Evolutionary conservation across 1,140 invertebrate species (phyloP).

Genomic region (Drosophila sucinea): DNA sequence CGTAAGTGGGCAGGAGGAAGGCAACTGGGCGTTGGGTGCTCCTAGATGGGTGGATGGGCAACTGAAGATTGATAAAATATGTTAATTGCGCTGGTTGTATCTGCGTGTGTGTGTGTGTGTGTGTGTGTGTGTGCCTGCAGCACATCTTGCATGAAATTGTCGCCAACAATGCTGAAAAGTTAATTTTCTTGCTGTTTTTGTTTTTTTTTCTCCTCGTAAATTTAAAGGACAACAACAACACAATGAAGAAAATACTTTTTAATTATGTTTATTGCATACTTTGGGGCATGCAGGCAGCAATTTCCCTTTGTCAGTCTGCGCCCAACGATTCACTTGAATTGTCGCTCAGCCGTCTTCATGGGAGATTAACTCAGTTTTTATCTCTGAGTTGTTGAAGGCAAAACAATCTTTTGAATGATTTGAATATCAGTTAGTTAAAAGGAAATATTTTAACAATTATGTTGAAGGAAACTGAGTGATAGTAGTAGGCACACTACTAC

Average conservation of each 20-base stretch:
- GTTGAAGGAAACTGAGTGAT: no score
- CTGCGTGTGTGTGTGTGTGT: constrained; percentile 6
- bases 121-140: constrained; percentile 2
- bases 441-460: no score
- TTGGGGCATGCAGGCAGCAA: neutral
- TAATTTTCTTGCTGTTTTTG: constrained; percentile 63
- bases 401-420: neutral
- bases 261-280: constrained; percentile 74
- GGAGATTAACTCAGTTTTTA: neutral
- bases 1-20: constrained; percentile 60
- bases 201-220: constrained; percentile 38
- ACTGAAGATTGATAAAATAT: constrained; percentile 79
- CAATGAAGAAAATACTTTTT: constrained; percentile 46
- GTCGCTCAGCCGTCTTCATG: neutral
- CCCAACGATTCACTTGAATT: neutral
- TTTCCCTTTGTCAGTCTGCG: neutral
- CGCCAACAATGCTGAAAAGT: constrained; percentile 78
- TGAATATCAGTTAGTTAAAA: no score
- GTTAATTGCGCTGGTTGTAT: constrained; percentile 70
- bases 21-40: constrained; percentile 4
- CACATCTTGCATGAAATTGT: constrained; percentile 65
- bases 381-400: no score
- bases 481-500: no score
- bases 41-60: constrained; percentile 20
- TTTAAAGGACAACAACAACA: constrained; percentile 34